Conservation (phyloP, 1,140 invertebrate species). For the Mercenaria mercenaria region DNA sequence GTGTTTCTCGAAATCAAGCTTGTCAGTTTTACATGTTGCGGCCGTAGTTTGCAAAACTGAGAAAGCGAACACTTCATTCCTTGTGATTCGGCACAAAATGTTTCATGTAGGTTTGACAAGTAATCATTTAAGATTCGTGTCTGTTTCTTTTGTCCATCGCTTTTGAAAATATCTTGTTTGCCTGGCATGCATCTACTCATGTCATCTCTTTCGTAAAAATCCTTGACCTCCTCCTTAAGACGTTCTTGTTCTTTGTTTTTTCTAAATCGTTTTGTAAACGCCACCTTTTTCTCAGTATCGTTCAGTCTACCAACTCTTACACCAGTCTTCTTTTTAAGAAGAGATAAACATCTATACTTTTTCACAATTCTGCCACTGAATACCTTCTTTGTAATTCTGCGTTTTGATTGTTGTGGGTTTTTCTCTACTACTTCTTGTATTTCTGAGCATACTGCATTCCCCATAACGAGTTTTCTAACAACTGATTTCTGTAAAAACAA, state of each 20-base stretch:
- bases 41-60: not conserved
- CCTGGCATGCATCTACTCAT: conserved; percentile 2
- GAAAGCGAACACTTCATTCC: not conserved
- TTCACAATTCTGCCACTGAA: conserved; percentile 1
- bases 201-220: conserved; percentile 40
- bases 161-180: conserved; percentile 40
- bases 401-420: too few relatives aligned
- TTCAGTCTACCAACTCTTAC: not conserved
- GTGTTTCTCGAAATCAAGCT: conserved; percentile 11
- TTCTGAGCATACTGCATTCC: not conserved
- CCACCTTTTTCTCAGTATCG: not conserved
- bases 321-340: not conserved
- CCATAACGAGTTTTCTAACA: not conserved
- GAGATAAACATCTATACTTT: conserved; percentile 3
- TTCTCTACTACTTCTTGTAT: conserved; percentile 10
- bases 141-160: not conserved
- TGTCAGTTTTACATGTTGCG: not conserved
- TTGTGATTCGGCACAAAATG: not conserved
- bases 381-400: not conserved
- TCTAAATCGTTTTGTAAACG: not conserved
- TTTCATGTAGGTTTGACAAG: not conserved
- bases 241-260: too few relatives aligned
- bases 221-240: too few relatives aligned
- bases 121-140: not conserved
- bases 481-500: too few relatives aligned